Evolutionary conservation across 2,113 vertebrate genomes (phyloP).

Genomic region (Murina feae): DNA sequence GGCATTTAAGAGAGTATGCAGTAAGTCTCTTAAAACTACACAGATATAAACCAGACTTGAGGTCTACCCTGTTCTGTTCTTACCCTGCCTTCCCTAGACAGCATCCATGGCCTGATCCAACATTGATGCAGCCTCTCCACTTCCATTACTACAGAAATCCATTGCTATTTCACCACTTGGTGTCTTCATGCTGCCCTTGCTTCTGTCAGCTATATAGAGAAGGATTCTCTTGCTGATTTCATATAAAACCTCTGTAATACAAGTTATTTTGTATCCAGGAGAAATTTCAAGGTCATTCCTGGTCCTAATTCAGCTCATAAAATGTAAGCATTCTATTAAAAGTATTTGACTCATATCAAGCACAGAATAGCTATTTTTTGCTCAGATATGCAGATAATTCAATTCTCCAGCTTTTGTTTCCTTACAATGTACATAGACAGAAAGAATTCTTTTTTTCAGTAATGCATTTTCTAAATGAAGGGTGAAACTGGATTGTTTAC

Average conservation of each 20-base stretch:
- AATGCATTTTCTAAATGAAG: conserved; percentile 21
- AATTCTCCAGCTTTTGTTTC: background rate
- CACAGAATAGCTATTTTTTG: conserved; percentile 7
- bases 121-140: rapidly evolving
- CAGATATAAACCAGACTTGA: background rate
- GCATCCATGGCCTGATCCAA: background rate
- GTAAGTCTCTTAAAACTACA: background rate
- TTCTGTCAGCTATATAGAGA: background rate
- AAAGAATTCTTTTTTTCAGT: background rate
- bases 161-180: background rate
- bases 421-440: background rate
- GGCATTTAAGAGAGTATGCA: background rate
- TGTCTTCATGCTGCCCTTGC: background rate
- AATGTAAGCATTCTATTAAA: background rate
- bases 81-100: background rate
- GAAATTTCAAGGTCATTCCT: background rate
- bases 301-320: background rate
- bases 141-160: background rate
- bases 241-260: background rate
- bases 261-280: background rate
- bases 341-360: background rate
- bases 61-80: background rate
- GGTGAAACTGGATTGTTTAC: background rate
- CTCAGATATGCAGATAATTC: conserved; percentile 7
- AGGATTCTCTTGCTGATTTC: background rate